Percentiles rank a stretch among this genome's conserved stretches.
phyloP scores from a whole-genome alignment of 2,888 invertebrate genomes.

The Tortrix viridana region DNA sequence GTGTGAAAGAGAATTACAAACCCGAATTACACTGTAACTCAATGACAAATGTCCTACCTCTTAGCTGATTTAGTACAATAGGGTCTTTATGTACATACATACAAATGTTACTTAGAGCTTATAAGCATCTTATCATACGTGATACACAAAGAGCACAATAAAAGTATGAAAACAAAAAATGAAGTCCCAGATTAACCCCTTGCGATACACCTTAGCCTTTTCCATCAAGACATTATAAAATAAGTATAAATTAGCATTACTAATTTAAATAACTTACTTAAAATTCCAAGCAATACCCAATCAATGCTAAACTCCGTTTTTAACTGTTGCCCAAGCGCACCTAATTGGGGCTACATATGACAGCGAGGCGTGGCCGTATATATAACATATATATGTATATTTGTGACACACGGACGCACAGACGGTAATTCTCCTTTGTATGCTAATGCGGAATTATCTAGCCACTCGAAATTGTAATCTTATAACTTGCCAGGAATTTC shows the following conservation, averaged over 20 bases:
- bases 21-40: no score
- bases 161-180: no score
- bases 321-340: slow-evolving; percentile 42
- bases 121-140: no score
- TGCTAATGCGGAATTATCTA: slow-evolving; percentile 83
- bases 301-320: slow-evolving; percentile 21
- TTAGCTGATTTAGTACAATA: no score
- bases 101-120: no score
- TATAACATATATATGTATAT: slow-evolving; percentile 57
- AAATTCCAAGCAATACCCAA: slow-evolving; percentile 2
- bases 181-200: no score
- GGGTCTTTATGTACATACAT: no score
- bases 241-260: neutral
- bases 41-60: no score
- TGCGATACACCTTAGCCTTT: no score
- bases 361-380: slow-evolving; percentile 79
- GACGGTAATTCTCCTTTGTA: slow-evolving; percentile 83
- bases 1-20: no score
- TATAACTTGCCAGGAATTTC: slow-evolving; percentile 80
- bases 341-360: slow-evolving; percentile 81
- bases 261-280: neutral
- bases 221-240: no score
- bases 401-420: slow-evolving; percentile 76
- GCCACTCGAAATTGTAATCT: slow-evolving; percentile 83
- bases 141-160: no score